phyloP scores from a whole-genome alignment of 2,797 vertebrate genomes.

The Pitangus sulphuratus region DNA sequence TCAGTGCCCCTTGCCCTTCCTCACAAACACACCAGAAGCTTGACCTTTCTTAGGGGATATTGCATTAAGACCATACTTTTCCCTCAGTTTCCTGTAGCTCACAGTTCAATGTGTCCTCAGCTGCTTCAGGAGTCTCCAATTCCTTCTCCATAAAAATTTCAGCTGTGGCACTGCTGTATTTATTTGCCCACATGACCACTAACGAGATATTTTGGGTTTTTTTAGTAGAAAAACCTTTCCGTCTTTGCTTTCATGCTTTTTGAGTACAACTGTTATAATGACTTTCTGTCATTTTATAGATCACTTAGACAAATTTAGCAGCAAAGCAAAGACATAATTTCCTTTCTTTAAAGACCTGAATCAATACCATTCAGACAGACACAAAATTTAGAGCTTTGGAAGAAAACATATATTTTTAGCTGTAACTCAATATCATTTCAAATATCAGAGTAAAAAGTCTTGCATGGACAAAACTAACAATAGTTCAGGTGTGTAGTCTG shows the following conservation, averaged over 20 bases:
- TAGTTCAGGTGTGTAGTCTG: background rate
- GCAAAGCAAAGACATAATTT: constrained; percentile 17
- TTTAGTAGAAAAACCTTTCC: background rate
- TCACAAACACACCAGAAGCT: background rate
- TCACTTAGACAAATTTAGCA: constrained; percentile 28
- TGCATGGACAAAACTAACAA: background rate
- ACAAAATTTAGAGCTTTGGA: constrained; percentile 6
- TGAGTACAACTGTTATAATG: background rate
- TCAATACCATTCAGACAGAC: background rate
- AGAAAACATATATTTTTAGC: background rate
- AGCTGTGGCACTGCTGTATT: background rate
- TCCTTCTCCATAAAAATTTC: background rate
- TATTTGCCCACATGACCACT: background rate
- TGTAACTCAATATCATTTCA: background rate
- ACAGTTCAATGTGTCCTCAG: background rate
- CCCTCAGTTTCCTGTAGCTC: background rate
- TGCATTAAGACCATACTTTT: background rate
- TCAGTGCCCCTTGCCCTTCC: background rate
- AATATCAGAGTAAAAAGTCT: background rate
- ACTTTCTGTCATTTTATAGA: constrained; percentile 26
- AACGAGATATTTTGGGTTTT: background rate
- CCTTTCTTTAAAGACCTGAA: constrained; percentile 19
- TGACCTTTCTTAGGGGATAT: background rate
- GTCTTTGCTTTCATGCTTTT: background rate
- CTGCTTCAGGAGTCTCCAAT: background rate